Evolutionary conservation across 2,113 vertebrate species (phyloP), one percentile per base, ranked within the genome.

Genomic region (Electrona antarctica): DNA sequence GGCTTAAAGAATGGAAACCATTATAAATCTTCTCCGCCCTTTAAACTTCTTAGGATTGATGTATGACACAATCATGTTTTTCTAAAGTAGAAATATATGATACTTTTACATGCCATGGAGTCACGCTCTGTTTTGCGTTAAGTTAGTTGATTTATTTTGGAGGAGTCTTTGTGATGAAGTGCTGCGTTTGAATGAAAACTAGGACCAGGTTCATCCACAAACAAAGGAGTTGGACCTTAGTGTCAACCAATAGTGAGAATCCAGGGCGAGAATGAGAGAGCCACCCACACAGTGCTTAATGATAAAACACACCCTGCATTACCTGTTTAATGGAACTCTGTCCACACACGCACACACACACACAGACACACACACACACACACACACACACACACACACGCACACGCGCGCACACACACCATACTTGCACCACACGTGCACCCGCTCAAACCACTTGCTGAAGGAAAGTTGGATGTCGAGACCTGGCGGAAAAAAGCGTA

Each of bases 381-480:
- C 54, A 72, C 55, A 79, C 80, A 78, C 76, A 77, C 76, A 55
- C 60, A 68, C 75, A 58, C 10, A 65, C 11, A 73, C 70, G 61
- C 70, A 47, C 13, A 33, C 46, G 59, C 9, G 57, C 76, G 59
- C 73, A 55, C 55, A 68, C 77, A 61, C 71, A 67, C 21, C 21
- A 21, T 2, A 21, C 21, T 21, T 2, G 21, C 21, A 21, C 21
- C 71, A 77, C 76, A 52, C 7, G 10, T 11, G 29, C 50, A 57
- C 79, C 81, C 76, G 69, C 61, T 84, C 72, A 84, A 50, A 78
- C 68, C 56, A 80, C 84, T 87, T 79, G 81, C 79, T 84, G 76
- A 86, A 86, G 80, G 88, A 90, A 90, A 91, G 83, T 79, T 88
- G 83, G 87, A 84, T 60, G 76, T 56, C 28, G 76, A 63, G 52